Base-by-base conservation (phyloP, 2,113 vertebrate genomes). In the Gobiocypris rarus region DNA sequence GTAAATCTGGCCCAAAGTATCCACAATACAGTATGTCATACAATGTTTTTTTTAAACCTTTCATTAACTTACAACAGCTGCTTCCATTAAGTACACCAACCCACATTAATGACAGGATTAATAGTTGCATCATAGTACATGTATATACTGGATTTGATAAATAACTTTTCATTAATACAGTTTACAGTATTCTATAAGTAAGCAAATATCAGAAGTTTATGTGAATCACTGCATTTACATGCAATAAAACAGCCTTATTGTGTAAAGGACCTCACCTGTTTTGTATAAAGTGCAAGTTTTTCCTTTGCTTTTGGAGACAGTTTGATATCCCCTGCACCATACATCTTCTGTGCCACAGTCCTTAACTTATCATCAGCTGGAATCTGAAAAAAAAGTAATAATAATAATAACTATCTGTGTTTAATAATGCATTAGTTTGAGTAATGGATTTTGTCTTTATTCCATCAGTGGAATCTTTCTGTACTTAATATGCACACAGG, bases 311-410 rank as follows among this genome's bases (percentile, higher is more conserved):
- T 94, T 0, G 95, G 94, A 83, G 95, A 92, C 0, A 97, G 90
- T 74, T 96, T 94, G 38, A 97, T 87, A 86, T 96, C 94, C 5
- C 92, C 92, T 15, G 95, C 96, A 65, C 96, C 96, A 0, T 96
- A 97, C 87, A 96, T 92, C 86, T 93, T 94, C 91, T 94, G 93
- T 1, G 95, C 95, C 63, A 96, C 96, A 77, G 93, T 93, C 43
- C 93, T 91, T 88, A 96, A 95, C 89, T 96, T 97, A 58, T 96
- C 95, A 63, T 89, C 58, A 70, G 96, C 9, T 26, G 95, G 92
- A 54, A 96, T 93, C 96, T 97, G 45, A 9, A 71, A 15, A 17
- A 67, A 34, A 14, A 75, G 54, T 1, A 38, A 38, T 38, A 7
- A 17, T 54, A 22, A 15, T 17, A 6, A 54, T 31, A 74, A 45